Evolutionary conservation across 2,888 invertebrate genomes (phyloP).

Genomic region (Drosophila mayaguana): DNA sequence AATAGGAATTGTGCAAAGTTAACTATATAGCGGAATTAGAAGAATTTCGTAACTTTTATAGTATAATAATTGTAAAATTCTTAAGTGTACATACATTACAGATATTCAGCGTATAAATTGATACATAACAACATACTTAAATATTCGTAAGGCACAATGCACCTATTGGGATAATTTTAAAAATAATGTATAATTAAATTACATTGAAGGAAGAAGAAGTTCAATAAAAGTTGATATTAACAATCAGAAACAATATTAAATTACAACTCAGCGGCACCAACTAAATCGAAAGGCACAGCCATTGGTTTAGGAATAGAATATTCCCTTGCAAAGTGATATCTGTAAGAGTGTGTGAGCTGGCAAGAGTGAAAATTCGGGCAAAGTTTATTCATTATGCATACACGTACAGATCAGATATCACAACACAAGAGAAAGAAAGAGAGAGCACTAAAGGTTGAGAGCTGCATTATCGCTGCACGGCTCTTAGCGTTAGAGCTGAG

Average conservation of each 20-base stretch:
- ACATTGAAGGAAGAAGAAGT: too few relatives aligned
- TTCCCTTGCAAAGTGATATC: background rate
- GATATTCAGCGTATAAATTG: too few relatives aligned
- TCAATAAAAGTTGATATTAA: background rate
- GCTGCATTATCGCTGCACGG: background rate
- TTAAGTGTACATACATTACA: too few relatives aligned
- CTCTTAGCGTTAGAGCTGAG: background rate
- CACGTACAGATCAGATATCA: background rate
- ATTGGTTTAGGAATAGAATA: background rate
- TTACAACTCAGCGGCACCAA: background rate
- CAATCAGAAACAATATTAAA: background rate
- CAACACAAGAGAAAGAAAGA: background rate
- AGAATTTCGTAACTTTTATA: too few relatives aligned
- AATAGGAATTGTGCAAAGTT: background rate
- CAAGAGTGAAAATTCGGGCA: background rate
- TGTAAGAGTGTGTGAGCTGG: too few relatives aligned
- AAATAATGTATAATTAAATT: too few relatives aligned
- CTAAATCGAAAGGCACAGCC: background rate
- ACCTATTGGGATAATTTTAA: too few relatives aligned
- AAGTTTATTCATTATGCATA: background rate
- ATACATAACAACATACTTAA: too few relatives aligned
- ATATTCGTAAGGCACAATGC: too few relatives aligned
- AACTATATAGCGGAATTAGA: too few relatives aligned
- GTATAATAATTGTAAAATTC: too few relatives aligned
- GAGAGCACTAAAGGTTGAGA: background rate